Evolutionary conservation across 2,797 vertebrate species (phyloP), one percentile per base, ranked within the genome.

Genomic region (Leuciscus waleckii): DNA sequence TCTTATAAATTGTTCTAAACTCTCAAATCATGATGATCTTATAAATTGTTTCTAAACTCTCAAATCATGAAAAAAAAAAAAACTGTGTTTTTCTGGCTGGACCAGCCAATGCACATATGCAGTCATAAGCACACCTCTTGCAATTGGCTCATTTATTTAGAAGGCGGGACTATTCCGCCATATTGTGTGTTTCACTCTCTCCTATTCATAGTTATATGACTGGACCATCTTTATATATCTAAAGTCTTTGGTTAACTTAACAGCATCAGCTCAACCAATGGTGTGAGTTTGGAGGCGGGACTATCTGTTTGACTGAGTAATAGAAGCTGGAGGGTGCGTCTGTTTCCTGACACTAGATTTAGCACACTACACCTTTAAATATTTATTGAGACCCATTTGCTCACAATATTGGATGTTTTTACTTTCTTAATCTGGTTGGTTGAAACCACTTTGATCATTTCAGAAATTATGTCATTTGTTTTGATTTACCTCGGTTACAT

Each of bases 401-500:
- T 54, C 2, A 51, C 56, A 5, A 63, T 75, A 26, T n/a, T 51
- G 58, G n/a, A 32, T 67, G 61, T 67, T 51, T 37, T 68, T 68
- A 35, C 46, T 16, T 11, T 32, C 26, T 26, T 21, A 11, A 11
- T 29, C 39, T 43, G 37, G 4, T 46, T 74, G 35, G 26, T 49
- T 68, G 11, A 82, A 81, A 82, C 81, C 70, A 32, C 19, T 56
- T 58, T 41, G 54, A 49, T 68, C n/a, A 41, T 29, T 74, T 82
- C 29, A 29, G 10, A 58, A 29, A 82, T 73, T 11, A 83, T 77
- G 61, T 71, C 4, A 61, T 4, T 4, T 17, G 56, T 75, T 43
- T 56, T 19, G 9, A 79, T 85, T 88, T 71, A 41, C 39, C 49
- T 82, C 68, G 37, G 46, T 49, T 61, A 75, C 51, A 37, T 54